Evolutionary conservation across 2,888 invertebrate genomes (phyloP), one percentile per base, ranked within the genome.

Genomic region (Athrips mouffetella): DNA sequence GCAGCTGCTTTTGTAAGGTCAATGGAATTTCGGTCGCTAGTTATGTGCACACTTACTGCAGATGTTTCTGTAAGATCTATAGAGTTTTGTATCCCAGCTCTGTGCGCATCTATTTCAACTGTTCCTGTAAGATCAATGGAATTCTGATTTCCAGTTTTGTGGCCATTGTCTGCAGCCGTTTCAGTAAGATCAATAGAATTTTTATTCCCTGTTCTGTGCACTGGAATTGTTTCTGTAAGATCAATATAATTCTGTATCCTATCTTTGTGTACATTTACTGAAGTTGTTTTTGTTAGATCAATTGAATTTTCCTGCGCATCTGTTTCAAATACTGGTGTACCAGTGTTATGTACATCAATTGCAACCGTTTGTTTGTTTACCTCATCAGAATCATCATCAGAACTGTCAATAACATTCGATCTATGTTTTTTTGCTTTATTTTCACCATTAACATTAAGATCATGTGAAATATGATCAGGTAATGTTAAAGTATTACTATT

Each of bases 281-380:
- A n/a, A n/a, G n/a, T n/a, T n/a, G n/a, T n/a, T n/a, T n/a, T n/a
- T n/a, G n/a, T n/a, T n/a, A n/a, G n/a, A n/a, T n/a, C n/a, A n/a
- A n/a, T n/a, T n/a, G n/a, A n/a, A n/a, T n/a, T n/a, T n/a, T n/a
- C n/a, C n/a, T n/a, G n/a, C n/a, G n/a, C n/a, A n/a, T n/a, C n/a
- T n/a, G n/a, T n/a, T n/a, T n/a, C n/a, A n/a, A n/a, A n/a, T n/a
- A n/a, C n/a, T n/a, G n/a, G n/a, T n/a, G n/a, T n/a, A n/a, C n/a
- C n/a, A n/a, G n/a, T n/a, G n/a, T 45, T 37, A 49, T 75, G 68
- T 10, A 67, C 39, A 55, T 71, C 70, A 47, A 63, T 67, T 30
- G 49, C 46, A 11, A 63, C 51, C 44, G 65, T 54, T 52, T 69
- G 54, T 50, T 65, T 68, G 5, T 68, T 58, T 39, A 56, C 46